Base-by-base conservation (phyloP, 2,797 vertebrate genomes). In the Poecile montanus region DNA sequence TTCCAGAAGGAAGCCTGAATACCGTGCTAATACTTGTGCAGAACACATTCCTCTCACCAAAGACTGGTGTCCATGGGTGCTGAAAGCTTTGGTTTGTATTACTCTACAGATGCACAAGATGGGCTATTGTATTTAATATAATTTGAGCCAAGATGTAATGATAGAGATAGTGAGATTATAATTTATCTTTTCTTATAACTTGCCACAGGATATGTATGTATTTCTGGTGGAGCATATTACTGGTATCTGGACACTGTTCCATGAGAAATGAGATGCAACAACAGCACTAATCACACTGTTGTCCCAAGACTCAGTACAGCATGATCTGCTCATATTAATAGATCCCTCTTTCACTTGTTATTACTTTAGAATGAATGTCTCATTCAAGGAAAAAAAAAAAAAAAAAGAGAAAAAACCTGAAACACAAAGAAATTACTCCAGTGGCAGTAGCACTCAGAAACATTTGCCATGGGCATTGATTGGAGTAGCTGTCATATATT, bases 401-500 rank as follows among this genome's bases (percentile, higher is more conserved):
- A 44, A 86, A 87, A 34, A 34, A 34, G 14, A 23, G 7, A 45
- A 80, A 92, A 96, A 48, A 22, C 2, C 12, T 70, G 47, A 57
- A 81, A 86, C 62, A 74, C 79, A 73, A 88, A 94, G 89, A 97
- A 97, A 98, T 97, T 94, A 72, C 92, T 96, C 77, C 58, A 61
- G 74, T 92, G 76, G 79, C 80, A 66, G 89, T 91, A 97, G 90
- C 85, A 96, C 75, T 93, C 3, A 8, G 88, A 95, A 95, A 97
- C 93, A 96, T 97, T 97, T 97, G 96, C 97, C 95, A 60, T 93
- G 94, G 97, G 97, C 97, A 94, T 96, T 93, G 93, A 89, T 96
- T 95, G 93, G 95, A 95, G 96, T 94, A 97, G 95, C 79, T 97
- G 95, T 95, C 94, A 98, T 98, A 98, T 95, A 97, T 98, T 98